Base-by-base conservation (phyloP, 2,888 invertebrate species). In the Erpobdella octoculata region DNA sequence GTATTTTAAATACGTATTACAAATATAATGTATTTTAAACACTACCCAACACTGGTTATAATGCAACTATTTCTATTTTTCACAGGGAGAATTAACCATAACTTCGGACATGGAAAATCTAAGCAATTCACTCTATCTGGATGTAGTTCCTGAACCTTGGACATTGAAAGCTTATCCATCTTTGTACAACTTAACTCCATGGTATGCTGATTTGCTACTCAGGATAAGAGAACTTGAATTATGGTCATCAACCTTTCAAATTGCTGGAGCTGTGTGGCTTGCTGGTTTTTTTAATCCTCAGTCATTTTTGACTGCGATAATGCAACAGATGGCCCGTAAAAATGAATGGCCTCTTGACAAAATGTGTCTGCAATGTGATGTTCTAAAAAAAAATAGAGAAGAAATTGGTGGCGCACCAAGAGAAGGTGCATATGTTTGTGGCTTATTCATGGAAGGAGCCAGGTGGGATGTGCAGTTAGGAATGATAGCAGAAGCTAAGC, bases 231-330 rank as follows among this genome's bases (percentile, higher is more conserved):
- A 84, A 74, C 78, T 84, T 38, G 94, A 95, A 84, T 91, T 91
- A 0, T 96, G 95, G 95, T 90, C 92, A 33, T 91, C 92, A 1
- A 95, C 95, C 85, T 95, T 95, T 80, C 81, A 80, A 75, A 85
- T 95, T 73, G 93, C 94, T 41, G 87, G 92, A 0, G 87, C 92
- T 1, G 93, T 96, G 21, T 96, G 96, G 96, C 85, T 96, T 74
- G 92, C 92, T 18, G 96, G 95, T 18, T 93, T 96, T 85, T 96
- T 96, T 85, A 96, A 96, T 84, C 96, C 95, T 0, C 95, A 96
- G 84, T 93, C 93, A 53, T 87, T 96, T 78, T 85, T 96, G 73
- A 96, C 96, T 0, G 95, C 96, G 64, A 95, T 96, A 79, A 95
- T 96, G 94, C 96, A 96, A 85, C 93, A 93, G 79, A 94, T 94